Evolutionary conservation across 2,797 vertebrate species (phyloP), one percentile per base, ranked within the genome.

Genomic region (Setipinna tenuifilis): DNA sequence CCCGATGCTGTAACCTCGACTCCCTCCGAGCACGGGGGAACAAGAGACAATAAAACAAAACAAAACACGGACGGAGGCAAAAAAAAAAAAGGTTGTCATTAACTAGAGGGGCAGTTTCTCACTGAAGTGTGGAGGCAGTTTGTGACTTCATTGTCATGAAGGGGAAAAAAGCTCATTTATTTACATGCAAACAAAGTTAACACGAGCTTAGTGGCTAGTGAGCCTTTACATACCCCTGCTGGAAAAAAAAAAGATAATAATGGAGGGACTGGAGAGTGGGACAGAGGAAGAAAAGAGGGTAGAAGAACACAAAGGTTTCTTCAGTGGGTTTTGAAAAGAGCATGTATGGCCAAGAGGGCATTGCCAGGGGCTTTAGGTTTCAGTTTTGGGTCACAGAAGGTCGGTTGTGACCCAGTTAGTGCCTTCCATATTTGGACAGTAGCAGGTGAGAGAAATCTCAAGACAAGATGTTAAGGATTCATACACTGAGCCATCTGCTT

Each of bases 1-100:
- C 90, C 95, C 90, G 93, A 87, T 95, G 91, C 91, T 91, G 91
- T 94, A 94, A 95, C 95, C 94, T 93, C 91, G 90, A 88, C 94
- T 95, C 90, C 93, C 94, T 91, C 94, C 91, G 94, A 92, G 95
- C 92, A 88, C 87, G 90, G 83, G 81, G 46, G 80, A 57, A 85
- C 81, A 75, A 59, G 61, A 81, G 82, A 90, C 87, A 86, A 87
- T 85, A 87, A 89, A 59, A 87, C 84, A 85, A 65, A 78, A 78
- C 71, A 78, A 78, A 78, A 78, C 71, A 6, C 35, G 35, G 71
- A 44, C 35, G 28, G 35, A 78, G 19, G 17, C 81, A 75, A 54
- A 44, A 85, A 11, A 82, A 46, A 85, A 84, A 86, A 65, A 86
- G 65, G 89, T 91, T 93, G 88, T 89, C 90, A 90, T 91, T 90